These are phyloP conservation scores for Vanacampus margaritifer DNA, from an alignment of 2,113 vertebrate species.

Conservation along the genomic window DNA sequence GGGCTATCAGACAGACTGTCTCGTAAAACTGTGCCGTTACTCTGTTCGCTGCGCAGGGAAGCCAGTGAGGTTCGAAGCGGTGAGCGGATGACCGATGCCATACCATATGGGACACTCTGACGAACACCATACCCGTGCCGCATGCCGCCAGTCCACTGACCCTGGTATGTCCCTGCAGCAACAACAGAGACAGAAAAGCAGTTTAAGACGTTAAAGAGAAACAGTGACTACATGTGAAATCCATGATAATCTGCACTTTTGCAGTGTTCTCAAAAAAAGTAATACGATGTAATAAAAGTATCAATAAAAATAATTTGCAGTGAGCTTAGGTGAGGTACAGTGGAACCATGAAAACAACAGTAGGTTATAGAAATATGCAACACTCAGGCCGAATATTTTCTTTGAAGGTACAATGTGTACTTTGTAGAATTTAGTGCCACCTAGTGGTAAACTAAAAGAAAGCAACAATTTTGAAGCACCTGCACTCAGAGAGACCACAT, in stretches of 20 bases:
- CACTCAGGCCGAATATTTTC: too few species aligned
- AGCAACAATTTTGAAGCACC: too few species aligned
- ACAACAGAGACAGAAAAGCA: background rate
- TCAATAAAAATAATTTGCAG: too few species aligned
- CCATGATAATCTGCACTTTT: background rate
- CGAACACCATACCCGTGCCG: constrained; percentile 94
- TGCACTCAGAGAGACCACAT: too few species aligned
- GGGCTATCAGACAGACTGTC: constrained; percentile 81
- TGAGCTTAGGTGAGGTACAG: too few species aligned
- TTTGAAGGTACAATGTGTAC: too few species aligned
- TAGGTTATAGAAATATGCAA: too few species aligned
- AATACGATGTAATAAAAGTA: too few species aligned
- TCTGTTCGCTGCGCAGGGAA: constrained; percentile 92
- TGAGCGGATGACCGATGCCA: constrained; percentile 93
- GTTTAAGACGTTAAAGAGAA: too few species aligned
- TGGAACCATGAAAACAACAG: background rate
- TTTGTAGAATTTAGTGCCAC: too few species aligned
- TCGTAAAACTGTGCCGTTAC: constrained; percentile 86
- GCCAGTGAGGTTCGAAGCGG: constrained; percentile 89
- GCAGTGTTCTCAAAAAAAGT: background rate
- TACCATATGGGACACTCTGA: constrained; percentile 93
- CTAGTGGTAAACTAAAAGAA: too few species aligned
- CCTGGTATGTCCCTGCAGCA: constrained; percentile 88
- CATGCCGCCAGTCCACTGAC: constrained; percentile 96
- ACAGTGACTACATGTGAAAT: background rate